A percentile compares a stretch with the other conserved stretches of the same genome.
These are phyloP conservation scores for Athrips mouffetella DNA, from an alignment of 2,888 invertebrate species.

Conservation along the genomic window DNA sequence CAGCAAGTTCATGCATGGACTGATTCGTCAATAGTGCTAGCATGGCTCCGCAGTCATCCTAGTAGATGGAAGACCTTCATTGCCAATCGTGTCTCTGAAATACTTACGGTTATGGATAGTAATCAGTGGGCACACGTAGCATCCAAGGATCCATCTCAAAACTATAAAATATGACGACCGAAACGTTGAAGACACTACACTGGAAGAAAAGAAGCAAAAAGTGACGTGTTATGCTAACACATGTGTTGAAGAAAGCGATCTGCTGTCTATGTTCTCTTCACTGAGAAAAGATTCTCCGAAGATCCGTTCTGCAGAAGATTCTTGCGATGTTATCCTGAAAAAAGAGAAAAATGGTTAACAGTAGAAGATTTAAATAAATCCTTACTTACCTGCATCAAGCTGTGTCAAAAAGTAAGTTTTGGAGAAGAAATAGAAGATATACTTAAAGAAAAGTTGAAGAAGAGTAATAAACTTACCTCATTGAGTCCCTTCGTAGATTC, in stretches of 20 bases:
- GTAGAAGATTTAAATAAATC: neutral
- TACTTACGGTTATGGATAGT: constrained; percentile 20
- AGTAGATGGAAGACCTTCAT: constrained; percentile 29
- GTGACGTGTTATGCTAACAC: neutral
- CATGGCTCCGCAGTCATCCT: constrained; percentile 23
- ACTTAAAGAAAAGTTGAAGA: neutral
- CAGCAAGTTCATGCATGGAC: constrained; percentile 19
- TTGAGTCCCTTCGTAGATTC: neutral
- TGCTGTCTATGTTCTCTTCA: neutral
- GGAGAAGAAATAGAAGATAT: neutral
- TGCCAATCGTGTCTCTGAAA: constrained; percentile 28
- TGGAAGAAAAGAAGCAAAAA: neutral
- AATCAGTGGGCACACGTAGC: constrained; percentile 27
- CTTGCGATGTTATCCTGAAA: neutral
- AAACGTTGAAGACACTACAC: neutral
- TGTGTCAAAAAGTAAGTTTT: neutral
- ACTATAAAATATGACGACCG: neutral
- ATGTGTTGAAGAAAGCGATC: neutral
- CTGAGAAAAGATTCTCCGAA: neutral
- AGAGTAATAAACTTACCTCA: neutral
- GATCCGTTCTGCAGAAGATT: constrained; percentile 1
- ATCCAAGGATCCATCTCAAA: constrained; percentile 3
- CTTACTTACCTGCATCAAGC: neutral
- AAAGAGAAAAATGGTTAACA: neutral
- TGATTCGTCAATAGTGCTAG: constrained; percentile 21